Percentiles rank a stretch among this genome's conserved stretches.
Evolutionary conservation across 2,888 invertebrate species (phyloP).

Genomic region (Calliphora vomitoria): DNA sequence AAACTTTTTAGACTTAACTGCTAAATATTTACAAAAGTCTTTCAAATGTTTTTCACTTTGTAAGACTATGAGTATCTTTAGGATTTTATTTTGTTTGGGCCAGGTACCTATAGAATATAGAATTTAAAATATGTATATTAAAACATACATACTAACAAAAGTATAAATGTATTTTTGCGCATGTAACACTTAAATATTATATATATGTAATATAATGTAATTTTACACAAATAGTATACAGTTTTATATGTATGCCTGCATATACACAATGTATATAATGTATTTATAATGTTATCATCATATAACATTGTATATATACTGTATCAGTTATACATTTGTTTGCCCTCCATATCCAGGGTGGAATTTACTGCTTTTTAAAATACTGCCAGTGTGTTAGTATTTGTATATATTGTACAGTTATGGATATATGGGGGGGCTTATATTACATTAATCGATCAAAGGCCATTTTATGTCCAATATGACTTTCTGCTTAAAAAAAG

Average conservation of each 20-base stretch:
- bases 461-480: slow-evolving; percentile 56
- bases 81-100: slow-evolving; percentile 44
- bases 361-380: slow-evolving; percentile 22
- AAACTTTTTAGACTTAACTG: not conserved
- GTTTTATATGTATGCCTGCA: not conserved
- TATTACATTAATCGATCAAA: slow-evolving; percentile 64
- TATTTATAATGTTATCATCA: slow-evolving; percentile 43
- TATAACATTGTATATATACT: slow-evolving; percentile 39
- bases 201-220: slow-evolving; percentile 35
- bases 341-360: slow-evolving; percentile 35
- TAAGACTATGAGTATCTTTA: not conserved
- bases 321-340: slow-evolving; percentile 11
- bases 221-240: slow-evolving; percentile 46
- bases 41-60: not conserved
- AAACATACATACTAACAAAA: not conserved
- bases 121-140: not conserved
- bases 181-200: slow-evolving; percentile 50
- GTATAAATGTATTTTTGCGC: slow-evolving; percentile 44
- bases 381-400: not conserved
- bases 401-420: slow-evolving; percentile 49
- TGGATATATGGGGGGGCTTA: slow-evolving; percentile 32
- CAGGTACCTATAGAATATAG: slow-evolving; percentile 27
- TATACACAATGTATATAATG: slow-evolving; percentile 43
- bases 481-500: not conserved
- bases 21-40: slow-evolving; percentile 32